Percentiles rank a stretch among this genome's conserved stretches.
Evolutionary conservation across 1,140 invertebrate species (phyloP).

Genomic region (Venustaconcha ellipsiformis): DNA sequence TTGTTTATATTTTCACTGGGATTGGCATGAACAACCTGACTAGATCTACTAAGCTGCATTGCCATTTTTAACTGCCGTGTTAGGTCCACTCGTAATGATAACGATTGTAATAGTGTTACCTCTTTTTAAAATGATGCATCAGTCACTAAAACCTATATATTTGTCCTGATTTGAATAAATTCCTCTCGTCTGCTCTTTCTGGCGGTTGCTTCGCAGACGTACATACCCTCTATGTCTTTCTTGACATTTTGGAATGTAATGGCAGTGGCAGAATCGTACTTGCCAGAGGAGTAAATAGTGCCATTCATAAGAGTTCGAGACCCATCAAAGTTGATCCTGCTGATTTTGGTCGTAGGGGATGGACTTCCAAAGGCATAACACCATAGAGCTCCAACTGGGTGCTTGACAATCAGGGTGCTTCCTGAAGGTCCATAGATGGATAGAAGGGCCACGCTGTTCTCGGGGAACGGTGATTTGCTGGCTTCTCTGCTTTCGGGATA

Average conservation of each 20-base stretch:
- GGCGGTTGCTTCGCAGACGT: constrained; percentile 13
- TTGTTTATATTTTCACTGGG: no score
- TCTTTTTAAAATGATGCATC: no score
- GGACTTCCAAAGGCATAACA: constrained; percentile 32
- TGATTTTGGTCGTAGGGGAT: constrained; percentile 15
- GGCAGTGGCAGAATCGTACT: constrained; percentile 24
- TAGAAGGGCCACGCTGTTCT: constrained; percentile 13
- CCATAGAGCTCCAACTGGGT: constrained; percentile 24
- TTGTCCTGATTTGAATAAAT: no score
- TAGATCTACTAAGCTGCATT: no score
- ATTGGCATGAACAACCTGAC: no score
- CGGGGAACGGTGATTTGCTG: constrained; percentile 14
- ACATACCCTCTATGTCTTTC: constrained; percentile 3
- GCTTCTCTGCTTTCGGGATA: constrained; percentile 7
- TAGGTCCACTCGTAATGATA: no score
- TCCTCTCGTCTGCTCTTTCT: no score
- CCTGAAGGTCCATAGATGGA: constrained; percentile 16
- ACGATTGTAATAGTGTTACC: no score
- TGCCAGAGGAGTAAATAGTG: constrained; percentile 16
- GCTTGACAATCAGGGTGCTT: constrained; percentile 7
- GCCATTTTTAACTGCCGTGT: no score
- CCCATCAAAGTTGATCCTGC: constrained; percentile 3
- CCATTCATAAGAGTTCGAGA: constrained; percentile 12
- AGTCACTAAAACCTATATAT: no score
- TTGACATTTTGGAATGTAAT: constrained; percentile 15